A percentile compares a stretch with the other conserved stretches of the same genome.
Evolutionary conservation across 2,113 vertebrate genomes (phyloP).

Genomic region (Oncorhynchus gorbuscha): DNA sequence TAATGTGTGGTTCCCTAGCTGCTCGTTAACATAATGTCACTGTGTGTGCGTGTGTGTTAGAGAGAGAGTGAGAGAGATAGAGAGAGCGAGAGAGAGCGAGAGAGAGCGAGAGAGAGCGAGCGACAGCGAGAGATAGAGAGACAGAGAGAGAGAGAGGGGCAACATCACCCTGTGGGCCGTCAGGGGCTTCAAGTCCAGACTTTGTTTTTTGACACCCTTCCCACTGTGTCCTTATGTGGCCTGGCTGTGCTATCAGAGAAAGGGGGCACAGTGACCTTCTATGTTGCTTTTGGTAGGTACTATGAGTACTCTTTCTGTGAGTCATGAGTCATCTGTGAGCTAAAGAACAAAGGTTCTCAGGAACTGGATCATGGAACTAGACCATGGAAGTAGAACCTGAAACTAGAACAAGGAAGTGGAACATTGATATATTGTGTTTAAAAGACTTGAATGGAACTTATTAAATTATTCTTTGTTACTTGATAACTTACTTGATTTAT

Average conservation of each 20-base stretch:
- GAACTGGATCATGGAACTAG: too few relatives aligned
- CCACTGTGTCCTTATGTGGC: constrained; percentile 42
- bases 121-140: too few relatives aligned
- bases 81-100: too few relatives aligned
- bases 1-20: background rate
- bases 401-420: too few relatives aligned
- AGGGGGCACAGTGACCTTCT: constrained; percentile 33
- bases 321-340: too few relatives aligned
- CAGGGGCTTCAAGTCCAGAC: constrained; percentile 43
- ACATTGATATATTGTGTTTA: too few relatives aligned
- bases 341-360: too few relatives aligned
- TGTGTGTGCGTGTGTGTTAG: constrained; percentile 17
- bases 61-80: background rate
- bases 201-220: constrained; percentile 45
- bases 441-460: too few relatives aligned
- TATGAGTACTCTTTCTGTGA: too few relatives aligned
- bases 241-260: constrained; percentile 42
- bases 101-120: too few relatives aligned
- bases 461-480: constrained; percentile 3
- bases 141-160: constrained; percentile 6
- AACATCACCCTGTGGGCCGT: constrained; percentile 44
- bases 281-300: constrained; percentile 16
- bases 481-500: background rate
- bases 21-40: background rate
- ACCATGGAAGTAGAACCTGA: too few relatives aligned